These are phyloP conservation scores for Austrolebias charrua DNA, from an alignment of 2,797 vertebrate genomes.

Conservation along the genomic window DNA sequence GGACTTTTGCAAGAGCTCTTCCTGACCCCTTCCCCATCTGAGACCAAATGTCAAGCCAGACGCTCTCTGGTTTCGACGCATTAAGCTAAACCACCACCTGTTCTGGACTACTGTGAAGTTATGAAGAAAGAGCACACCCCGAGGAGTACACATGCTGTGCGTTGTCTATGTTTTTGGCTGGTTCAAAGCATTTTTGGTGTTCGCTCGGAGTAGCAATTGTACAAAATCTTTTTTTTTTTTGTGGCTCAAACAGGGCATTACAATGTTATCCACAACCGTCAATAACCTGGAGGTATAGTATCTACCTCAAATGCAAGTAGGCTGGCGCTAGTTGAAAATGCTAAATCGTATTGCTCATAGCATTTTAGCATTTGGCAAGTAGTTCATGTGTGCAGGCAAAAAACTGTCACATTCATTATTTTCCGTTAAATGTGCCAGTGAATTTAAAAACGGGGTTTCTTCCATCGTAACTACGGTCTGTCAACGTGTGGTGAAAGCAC, in stretches of 20 bases:
- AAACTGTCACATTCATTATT: background rate
- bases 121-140: conserved; percentile 2
- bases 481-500: conserved; percentile 21
- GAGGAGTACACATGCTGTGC: conserved; percentile 6
- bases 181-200: conserved; percentile 34
- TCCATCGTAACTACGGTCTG: background rate
- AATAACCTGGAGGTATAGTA: background rate
- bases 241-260: conserved; percentile 1
- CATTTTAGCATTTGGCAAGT: background rate
- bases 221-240: background rate
- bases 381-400: background rate
- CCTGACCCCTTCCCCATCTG: background rate
- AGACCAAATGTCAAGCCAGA: background rate
- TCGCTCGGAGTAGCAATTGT: background rate
- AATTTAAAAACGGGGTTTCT: background rate
- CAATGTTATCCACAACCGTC: background rate
- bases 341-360: background rate
- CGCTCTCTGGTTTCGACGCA: background rate
- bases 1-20: conserved; percentile 35
- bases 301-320: background rate
- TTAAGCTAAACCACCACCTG: conserved; percentile 21
- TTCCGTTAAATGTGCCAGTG: conserved; percentile 39
- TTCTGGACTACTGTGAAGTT: conserved; percentile 20
- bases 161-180: conserved; percentile 39
- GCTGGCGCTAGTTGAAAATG: background rate